Conservation (phyloP, 2,888 invertebrate genomes). For the Xestia rhomboidea region DNA sequence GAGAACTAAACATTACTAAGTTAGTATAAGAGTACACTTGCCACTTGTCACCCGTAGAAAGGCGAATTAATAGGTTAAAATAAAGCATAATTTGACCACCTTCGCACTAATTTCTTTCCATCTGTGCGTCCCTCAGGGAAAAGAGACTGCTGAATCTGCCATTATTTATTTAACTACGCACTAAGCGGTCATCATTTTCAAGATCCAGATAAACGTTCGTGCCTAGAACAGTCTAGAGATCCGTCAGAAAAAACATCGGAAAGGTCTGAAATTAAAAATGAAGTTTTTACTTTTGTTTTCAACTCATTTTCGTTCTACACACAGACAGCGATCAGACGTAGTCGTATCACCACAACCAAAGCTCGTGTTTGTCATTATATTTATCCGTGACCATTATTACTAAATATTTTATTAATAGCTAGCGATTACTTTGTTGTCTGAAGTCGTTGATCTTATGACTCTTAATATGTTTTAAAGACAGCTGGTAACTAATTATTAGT, state of each 20-base stretch:
- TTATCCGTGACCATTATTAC: conserved; percentile 42
- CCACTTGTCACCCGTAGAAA: neutral
- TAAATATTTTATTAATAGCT: conserved; percentile 53
- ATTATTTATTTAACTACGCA: neutral
- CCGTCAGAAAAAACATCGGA: neutral
- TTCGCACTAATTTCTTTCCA: too few relatives aligned
- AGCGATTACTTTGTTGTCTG: conserved; percentile 29
- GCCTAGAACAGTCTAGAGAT: neutral
- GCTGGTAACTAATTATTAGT: neutral
- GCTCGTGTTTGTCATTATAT: conserved; percentile 46
- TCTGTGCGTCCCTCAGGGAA: neutral
- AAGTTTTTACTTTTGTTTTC: neutral
- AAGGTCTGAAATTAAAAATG: neutral
- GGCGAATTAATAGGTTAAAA: too few relatives aligned
- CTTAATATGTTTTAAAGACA: conserved; percentile 18
- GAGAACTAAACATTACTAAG: neutral
- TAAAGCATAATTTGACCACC: too few relatives aligned
- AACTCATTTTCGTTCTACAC: neutral
- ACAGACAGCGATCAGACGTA: conserved; percentile 9
- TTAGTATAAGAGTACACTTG: neutral
- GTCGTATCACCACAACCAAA: conserved; percentile 31
- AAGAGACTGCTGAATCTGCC: neutral
- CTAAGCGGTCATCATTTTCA: neutral
- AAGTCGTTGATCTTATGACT: conserved; percentile 34
- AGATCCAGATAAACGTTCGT: neutral